Conservation (phyloP, 2,888 invertebrate genomes). For the Aphrophora alni region DNA sequence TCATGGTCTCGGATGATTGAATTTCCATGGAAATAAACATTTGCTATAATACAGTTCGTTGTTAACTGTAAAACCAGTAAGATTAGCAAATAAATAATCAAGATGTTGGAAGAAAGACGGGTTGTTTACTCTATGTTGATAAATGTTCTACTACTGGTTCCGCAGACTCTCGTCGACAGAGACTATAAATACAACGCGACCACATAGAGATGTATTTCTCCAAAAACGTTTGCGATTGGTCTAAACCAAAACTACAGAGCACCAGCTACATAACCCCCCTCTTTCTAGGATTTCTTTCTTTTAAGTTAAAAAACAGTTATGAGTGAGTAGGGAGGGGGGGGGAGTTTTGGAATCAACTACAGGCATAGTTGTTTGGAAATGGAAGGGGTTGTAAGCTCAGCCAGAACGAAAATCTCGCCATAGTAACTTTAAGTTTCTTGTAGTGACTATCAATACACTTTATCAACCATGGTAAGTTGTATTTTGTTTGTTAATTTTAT, state of each 20-base stretch:
- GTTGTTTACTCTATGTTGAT: too few relatives aligned
- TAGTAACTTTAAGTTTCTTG: neutral
- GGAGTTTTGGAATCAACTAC: neutral
- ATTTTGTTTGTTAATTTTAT: neutral
- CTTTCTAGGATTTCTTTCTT: neutral
- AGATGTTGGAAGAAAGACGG: too few relatives aligned
- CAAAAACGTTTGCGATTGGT: neutral
- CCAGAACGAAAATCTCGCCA: too few relatives aligned
- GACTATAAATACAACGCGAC: neutral
- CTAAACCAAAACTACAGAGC: neutral
- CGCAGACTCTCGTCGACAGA: conserved; percentile 21
- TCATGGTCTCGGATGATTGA: too few relatives aligned
- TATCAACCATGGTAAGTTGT: neutral
- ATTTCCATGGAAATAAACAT: too few relatives aligned
- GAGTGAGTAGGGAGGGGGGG: neutral
- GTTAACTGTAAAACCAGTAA: too few relatives aligned
- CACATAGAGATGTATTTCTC: neutral
- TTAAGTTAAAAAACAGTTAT: neutral
- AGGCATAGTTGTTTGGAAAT: neutral
- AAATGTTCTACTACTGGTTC: too few relatives aligned
- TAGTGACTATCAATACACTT: neutral
- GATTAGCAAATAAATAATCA: too few relatives aligned
- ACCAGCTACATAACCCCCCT: conserved; percentile 19
- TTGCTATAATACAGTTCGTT: too few relatives aligned
- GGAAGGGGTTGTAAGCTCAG: neutral